Evolutionary conservation across 2,113 vertebrate species (phyloP).

Genomic region (Cyanoderma ruficeps): DNA sequence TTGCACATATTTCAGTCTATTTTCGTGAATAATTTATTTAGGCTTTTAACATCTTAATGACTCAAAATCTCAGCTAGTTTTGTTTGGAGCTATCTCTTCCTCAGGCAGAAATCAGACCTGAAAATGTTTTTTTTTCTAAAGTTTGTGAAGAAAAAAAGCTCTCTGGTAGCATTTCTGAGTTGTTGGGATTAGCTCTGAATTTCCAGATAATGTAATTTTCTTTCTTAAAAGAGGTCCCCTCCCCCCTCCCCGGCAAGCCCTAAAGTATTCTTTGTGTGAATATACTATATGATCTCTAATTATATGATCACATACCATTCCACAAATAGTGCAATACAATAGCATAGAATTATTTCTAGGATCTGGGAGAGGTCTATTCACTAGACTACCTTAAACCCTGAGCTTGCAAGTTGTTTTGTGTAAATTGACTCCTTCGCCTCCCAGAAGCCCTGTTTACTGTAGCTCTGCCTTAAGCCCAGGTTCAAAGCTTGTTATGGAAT

Average conservation of each 20-base stretch:
- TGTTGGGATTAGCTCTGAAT: constrained; percentile 8
- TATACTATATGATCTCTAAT: constrained; percentile 54
- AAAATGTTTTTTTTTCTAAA: not conserved
- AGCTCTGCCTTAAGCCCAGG: not conserved
- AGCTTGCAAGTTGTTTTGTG: constrained; percentile 19
- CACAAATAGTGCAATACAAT: constrained; percentile 54
- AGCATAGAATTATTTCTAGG: constrained; percentile 58
- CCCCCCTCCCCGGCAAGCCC: not conserved
- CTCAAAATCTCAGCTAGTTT: not conserved
- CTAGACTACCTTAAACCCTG: constrained; percentile 35
- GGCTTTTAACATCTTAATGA: not conserved
- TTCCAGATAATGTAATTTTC: constrained; percentile 20
- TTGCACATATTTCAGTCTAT: not conserved
- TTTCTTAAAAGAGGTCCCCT: not conserved
- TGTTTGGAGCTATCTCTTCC: not conserved
- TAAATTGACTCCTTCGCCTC: not conserved
- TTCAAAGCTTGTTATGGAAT: not conserved
- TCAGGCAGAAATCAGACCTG: not conserved
- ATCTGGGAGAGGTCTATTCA: constrained; percentile 39
- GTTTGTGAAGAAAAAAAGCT: not conserved
- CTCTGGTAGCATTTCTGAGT: not conserved
- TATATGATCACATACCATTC: constrained; percentile 57
- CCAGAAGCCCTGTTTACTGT: constrained; percentile 1
- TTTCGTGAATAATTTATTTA: not conserved
- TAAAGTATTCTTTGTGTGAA: constrained; percentile 41